Percentiles rank a stretch among this genome's conserved stretches.
Conservation (phyloP, 2,888 invertebrate genomes). For the Tridacna gigas region DNA sequence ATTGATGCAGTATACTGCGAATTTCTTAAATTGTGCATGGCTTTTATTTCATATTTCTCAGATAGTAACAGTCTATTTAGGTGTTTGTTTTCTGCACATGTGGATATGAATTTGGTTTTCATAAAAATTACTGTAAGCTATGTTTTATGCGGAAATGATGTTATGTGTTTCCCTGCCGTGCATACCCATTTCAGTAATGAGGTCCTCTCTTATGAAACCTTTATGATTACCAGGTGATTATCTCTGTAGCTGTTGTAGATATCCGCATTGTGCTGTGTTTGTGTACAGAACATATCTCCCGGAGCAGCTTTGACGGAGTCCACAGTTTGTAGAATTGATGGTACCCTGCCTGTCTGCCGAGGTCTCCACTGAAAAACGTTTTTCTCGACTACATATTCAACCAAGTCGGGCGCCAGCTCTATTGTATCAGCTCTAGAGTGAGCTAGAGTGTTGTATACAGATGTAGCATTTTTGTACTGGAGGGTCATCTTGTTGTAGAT, state of each 20-base stretch:
- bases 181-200: background rate
- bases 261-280: background rate
- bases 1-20: no score
- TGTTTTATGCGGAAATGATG: no score
- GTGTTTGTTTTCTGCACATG: no score
- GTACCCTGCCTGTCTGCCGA: background rate
- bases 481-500: slow-evolving; percentile 8
- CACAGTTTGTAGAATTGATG: background rate
- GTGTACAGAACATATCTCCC: background rate
- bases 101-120: no score
- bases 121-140: no score
- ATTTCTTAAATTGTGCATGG: no score
- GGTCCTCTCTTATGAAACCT: background rate
- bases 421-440: background rate
- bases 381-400: background rate
- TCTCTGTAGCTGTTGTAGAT: background rate
- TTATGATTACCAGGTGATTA: background rate
- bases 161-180: no score
- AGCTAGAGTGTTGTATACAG: background rate
- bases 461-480: background rate
- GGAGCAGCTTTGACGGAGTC: background rate
- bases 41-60: no score
- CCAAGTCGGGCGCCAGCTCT: background rate
- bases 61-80: no score
- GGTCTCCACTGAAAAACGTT: slow-evolving; percentile 18